Percentiles rank a stretch among this genome's conserved stretches.
Conservation (phyloP, 2,797 vertebrate genomes). For the Myotis myotis region DNA sequence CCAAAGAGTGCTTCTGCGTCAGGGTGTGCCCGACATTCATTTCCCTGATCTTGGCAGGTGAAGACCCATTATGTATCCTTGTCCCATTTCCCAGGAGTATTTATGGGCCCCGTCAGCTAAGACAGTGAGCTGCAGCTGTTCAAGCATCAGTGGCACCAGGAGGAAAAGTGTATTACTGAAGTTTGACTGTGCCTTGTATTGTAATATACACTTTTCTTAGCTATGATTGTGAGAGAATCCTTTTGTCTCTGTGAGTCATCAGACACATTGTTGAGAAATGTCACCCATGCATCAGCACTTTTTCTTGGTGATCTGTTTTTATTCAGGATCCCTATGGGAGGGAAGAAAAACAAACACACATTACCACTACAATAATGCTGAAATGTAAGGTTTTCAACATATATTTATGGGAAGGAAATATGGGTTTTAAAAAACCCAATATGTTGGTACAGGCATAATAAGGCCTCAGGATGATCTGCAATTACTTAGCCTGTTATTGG, state of each 20-base stretch:
- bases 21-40: not conserved
- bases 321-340: not conserved
- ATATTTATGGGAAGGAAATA: slow-evolving; percentile 47
- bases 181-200: slow-evolving; percentile 26
- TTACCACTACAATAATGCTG: not conserved
- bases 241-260: not conserved
- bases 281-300: not conserved
- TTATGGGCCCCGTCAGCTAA: slow-evolving; percentile 7
- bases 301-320: not conserved
- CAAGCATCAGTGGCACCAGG: not conserved
- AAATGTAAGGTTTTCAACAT: slow-evolving; percentile 45
- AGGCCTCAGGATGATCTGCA: slow-evolving; percentile 35
- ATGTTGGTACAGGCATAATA: slow-evolving; percentile 44
- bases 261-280: not conserved
- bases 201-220: not conserved
- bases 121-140: slow-evolving; percentile 47
- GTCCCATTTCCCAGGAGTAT: not conserved
- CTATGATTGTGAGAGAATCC: not conserved
- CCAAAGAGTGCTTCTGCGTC: not conserved
- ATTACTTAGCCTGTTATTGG: slow-evolving; percentile 54
- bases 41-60: slow-evolving; percentile 33
- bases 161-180: slow-evolving; percentile 47
- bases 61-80: slow-evolving; percentile 21
- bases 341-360: not conserved
- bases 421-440: slow-evolving; percentile 34